Evolutionary conservation across 1,140 invertebrate genomes (phyloP), one percentile per base, ranked within the genome.

Genomic region (Drosophila insularis): DNA sequence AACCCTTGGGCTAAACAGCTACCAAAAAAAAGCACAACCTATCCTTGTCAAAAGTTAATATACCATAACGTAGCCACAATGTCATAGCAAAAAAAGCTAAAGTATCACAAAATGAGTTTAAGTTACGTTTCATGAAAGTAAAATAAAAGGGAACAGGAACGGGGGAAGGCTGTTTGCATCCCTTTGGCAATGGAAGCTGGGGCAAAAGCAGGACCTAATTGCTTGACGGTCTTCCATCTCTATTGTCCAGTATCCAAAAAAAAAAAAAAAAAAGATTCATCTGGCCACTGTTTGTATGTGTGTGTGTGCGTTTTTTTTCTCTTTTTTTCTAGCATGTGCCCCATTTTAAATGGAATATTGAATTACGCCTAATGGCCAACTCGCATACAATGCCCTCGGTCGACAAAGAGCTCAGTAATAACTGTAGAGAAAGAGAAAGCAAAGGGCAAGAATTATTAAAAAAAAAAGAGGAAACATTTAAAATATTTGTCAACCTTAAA

Each of bases 301-400:
- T 55, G 32, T 59, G 10, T 13, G 19, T 39, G 10, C 35, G n/a
- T 17, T 21, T 43, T 23, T n/a, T 39, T 40, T 8, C 13, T 56
- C 39, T 63, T 75, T 66, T 66, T 76, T 27, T 76, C 40, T 37
- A 6, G 14, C 23, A 61, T 67, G 56, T 54, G 63, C 43, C 63
- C 53, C 54, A 59, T 53, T 61, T 71, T 87, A 64, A 87, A 80
- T 79, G 46, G 82, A 86, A 86, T 86, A 86, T 86, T 87, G 82
- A 87, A 86, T 86, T 87, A 86, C 82, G 50, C 61, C 79, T 86
- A 86, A 86, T 86, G 82, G 82, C 58, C 71, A 71, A 68, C 54
- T 53, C 53, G 35, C 63, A 67, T 46, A 80, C 66, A 74, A 80
- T 68, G 74, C 43, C 8, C 67, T 54, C n/a, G 53, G 43, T 58